phyloP scores from a whole-genome alignment of 2,113 vertebrate genomes.

The Rhipidura dahli region DNA sequence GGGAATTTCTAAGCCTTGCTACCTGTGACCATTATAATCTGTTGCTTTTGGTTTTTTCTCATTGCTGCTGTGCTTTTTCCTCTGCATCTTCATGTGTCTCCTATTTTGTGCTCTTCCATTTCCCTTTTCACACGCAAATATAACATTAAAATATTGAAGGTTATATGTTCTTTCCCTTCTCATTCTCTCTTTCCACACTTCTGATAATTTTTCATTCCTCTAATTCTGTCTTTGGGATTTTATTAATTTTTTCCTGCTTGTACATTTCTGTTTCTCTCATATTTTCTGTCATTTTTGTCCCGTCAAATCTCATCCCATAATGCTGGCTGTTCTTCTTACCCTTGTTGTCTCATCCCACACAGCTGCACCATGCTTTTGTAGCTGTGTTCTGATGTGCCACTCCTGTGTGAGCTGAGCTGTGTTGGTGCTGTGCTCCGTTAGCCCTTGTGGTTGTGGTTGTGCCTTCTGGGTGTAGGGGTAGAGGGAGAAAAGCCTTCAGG shows the following conservation, averaged over 20 bases:
- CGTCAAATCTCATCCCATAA: neutral
- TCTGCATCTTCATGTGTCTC: neutral
- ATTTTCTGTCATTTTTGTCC: neutral
- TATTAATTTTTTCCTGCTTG: neutral
- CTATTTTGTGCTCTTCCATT: neutral
- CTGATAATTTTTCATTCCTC: neutral
- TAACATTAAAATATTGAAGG: neutral
- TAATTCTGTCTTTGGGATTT: neutral
- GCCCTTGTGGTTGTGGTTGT: neutral
- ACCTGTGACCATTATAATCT: neutral
- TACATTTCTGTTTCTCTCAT: neutral
- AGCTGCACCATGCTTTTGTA: neutral
- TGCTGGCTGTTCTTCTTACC: neutral
- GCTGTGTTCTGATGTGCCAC: fast-evolving
- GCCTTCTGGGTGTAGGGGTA: fast-evolving
- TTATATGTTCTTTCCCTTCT: neutral
- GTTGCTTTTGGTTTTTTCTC: neutral
- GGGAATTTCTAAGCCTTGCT: neutral
- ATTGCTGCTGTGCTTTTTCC: neutral
- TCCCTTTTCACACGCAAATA: neutral
- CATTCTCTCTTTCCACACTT: neutral
- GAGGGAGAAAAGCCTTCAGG: neutral
- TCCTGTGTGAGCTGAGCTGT: neutral
- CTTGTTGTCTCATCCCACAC: neutral
- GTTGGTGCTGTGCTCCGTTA: neutral